Evolutionary conservation across 2,888 invertebrate genomes (phyloP), one percentile per base, ranked within the genome.

Genomic region (Physocephala rufipes): DNA sequence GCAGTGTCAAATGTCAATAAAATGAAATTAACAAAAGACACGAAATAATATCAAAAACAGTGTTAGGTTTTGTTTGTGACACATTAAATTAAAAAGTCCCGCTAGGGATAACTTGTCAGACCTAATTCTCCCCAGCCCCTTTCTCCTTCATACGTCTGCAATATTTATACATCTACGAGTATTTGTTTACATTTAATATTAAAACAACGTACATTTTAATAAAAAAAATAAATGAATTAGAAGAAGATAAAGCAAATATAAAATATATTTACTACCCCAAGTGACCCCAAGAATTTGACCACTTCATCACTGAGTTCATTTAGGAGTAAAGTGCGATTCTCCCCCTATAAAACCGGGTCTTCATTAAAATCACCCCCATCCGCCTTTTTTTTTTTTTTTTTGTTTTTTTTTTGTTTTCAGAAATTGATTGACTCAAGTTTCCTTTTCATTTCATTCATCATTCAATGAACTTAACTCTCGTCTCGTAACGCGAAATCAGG

Each of bases 391-490:
- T n/a, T n/a, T n/a, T n/a, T n/a, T n/a, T n/a, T n/a, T n/a, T n/a
- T n/a, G n/a, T n/a, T n/a, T n/a, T n/a, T n/a, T n/a, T n/a, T n/a
- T n/a, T n/a, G n/a, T n/a, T 71, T 64, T 66, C 13, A 28, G 67
- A 47, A 73, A 69, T 71, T 71, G 74, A 74, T 74, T 73, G 74
- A 74, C 74, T 74, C 75, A 53, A 70, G 72, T 74, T 74, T 76
- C 74, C 73, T 70, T 49, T 61, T 16, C 51, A 24, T 67, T 67
- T 21, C 45, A 58, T 67, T 21, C 45, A 58, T 19, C 67, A 59
- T 67, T 74, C 74, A 74, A 75, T 76, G 76, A 76, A 75, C 75
- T 76, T 74, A 77, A 77, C 77, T 77, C n/a, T n/a, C 76, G 73
- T 77, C 76, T 77, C 36, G 36, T 36, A 36, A 7, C n/a, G n/a